Evolutionary conservation across 2,797 vertebrate species (phyloP).

Genomic region (Pachyuromys duprasi): DNA sequence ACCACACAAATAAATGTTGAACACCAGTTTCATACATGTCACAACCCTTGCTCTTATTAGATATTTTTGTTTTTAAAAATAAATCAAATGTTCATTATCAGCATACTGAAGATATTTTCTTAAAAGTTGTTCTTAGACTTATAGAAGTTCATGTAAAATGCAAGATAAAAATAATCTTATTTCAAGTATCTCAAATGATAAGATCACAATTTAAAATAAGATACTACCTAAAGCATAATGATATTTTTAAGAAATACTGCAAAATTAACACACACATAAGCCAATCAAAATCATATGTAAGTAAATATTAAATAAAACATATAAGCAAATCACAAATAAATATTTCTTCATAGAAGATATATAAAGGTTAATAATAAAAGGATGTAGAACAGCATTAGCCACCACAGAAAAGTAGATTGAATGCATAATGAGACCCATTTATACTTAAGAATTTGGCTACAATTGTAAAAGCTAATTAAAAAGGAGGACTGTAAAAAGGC

Average conservation of each 20-base stretch:
- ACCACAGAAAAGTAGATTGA: not conserved
- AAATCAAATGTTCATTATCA: not conserved
- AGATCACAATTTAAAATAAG: constrained; percentile 36
- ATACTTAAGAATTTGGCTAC: too few species aligned
- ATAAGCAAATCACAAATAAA: constrained; percentile 19
- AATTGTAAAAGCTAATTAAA: not conserved
- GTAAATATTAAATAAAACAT: not conserved
- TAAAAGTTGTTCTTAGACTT: not conserved
- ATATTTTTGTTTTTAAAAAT: not conserved
- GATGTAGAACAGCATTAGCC: not conserved
- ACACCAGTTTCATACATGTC: not conserved
- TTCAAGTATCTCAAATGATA: not conserved
- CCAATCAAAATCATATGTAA: not conserved
- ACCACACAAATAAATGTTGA: not conserved
- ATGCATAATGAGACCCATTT: not conserved
- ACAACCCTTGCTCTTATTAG: not conserved
- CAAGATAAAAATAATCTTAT: not conserved
- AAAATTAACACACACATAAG: not conserved
- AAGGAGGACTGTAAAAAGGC: too few species aligned
- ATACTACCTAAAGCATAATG: not conserved
- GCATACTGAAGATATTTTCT: too few species aligned
- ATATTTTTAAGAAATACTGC: not conserved
- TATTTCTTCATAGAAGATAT: not conserved
- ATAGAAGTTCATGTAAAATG: not conserved
- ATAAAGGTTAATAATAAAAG: not conserved